Evolutionary conservation across 2,797 vertebrate species (phyloP).

Genomic region (Hydrocynus forskahlii): DNA sequence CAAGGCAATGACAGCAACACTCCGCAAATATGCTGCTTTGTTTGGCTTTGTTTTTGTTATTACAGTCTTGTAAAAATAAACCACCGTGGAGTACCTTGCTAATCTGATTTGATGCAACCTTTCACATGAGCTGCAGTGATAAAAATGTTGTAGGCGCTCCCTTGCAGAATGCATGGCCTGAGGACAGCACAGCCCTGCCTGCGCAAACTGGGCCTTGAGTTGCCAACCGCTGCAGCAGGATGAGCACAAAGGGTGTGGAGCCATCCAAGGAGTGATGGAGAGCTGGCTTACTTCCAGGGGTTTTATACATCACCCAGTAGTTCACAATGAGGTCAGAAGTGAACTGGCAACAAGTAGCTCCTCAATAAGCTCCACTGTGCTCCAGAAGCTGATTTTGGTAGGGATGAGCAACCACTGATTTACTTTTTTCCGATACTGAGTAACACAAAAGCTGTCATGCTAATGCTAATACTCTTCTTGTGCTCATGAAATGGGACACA

Average conservation of each 20-base stretch:
- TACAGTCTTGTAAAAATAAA: slow-evolving; percentile 29
- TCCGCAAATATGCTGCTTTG: background rate
- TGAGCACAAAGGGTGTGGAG: slow-evolving; percentile 42
- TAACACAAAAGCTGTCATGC: background rate
- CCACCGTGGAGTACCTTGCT: slow-evolving; percentile 17
- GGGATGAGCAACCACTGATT: background rate
- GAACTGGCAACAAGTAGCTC: slow-evolving; percentile 60
- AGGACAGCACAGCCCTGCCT: slow-evolving; percentile 47
- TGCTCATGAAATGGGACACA: background rate
- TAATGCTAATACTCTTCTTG: background rate
- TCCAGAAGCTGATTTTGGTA: slow-evolving; percentile 42
- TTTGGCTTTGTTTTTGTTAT: slow-evolving; percentile 20
- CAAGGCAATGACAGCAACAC: slow-evolving; percentile 33
- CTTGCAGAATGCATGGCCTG: slow-evolving; percentile 47
- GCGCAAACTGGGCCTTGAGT: slow-evolving; percentile 50
- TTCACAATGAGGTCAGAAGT: slow-evolving; percentile 68
- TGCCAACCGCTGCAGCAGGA: slow-evolving; percentile 28
- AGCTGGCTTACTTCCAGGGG: slow-evolving; percentile 63
- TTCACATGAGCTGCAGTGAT: slow-evolving; percentile 53
- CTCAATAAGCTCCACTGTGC: slow-evolving; percentile 53
- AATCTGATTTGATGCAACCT: slow-evolving; percentile 45
- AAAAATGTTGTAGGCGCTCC: slow-evolving; percentile 26
- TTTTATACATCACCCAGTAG: slow-evolving; percentile 63
- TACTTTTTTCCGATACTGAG: background rate
- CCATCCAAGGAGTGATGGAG: slow-evolving; percentile 33